Conservation (phyloP, 2,113 vertebrate genomes). For the Kryptolebias marmoratus region DNA sequence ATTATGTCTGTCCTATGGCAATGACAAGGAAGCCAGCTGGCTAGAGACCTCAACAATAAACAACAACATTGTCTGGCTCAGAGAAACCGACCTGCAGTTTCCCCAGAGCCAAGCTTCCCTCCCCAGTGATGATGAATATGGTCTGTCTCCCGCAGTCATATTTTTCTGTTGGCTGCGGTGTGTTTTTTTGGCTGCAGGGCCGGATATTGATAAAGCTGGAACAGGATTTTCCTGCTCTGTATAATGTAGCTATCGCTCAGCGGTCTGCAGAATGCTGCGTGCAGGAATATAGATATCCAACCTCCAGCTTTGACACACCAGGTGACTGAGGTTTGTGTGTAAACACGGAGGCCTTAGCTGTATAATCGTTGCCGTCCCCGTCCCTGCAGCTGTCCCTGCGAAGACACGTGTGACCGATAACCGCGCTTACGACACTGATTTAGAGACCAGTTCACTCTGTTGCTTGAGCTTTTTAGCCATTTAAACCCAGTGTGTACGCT, state of each 20-base stretch:
- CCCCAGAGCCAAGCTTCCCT: constrained; percentile 52
- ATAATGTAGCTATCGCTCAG: constrained; percentile 65
- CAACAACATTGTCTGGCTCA: constrained; percentile 69
- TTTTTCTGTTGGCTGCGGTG: constrained; percentile 52
- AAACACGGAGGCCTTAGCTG: constrained; percentile 19
- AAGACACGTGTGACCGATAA: constrained; percentile 4
- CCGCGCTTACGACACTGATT: constrained; percentile 19
- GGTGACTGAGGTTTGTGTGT: constrained; percentile 28
- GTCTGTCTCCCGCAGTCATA: constrained; percentile 39
- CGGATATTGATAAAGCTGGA: constrained; percentile 72
- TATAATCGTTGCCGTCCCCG: constrained; percentile 25
- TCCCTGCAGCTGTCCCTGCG: constrained; percentile 17
- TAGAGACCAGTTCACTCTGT: constrained; percentile 27
- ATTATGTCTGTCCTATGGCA: constrained; percentile 62
- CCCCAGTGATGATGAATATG: constrained; percentile 63
- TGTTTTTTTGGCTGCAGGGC: constrained; percentile 50
- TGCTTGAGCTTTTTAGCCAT: constrained; percentile 61
- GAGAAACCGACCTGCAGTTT: constrained; percentile 62
- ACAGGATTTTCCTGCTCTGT: constrained; percentile 54
- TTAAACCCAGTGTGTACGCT: constrained; percentile 60
- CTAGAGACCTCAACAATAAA: constrained; percentile 66
- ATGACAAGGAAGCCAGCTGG: constrained; percentile 67
- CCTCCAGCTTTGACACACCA: constrained; percentile 50
- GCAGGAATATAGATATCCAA: constrained; percentile 62
- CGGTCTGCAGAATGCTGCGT: constrained; percentile 51